Base-by-base conservation (phyloP, 2,797 vertebrate genomes). In the Ceryle rudis region DNA sequence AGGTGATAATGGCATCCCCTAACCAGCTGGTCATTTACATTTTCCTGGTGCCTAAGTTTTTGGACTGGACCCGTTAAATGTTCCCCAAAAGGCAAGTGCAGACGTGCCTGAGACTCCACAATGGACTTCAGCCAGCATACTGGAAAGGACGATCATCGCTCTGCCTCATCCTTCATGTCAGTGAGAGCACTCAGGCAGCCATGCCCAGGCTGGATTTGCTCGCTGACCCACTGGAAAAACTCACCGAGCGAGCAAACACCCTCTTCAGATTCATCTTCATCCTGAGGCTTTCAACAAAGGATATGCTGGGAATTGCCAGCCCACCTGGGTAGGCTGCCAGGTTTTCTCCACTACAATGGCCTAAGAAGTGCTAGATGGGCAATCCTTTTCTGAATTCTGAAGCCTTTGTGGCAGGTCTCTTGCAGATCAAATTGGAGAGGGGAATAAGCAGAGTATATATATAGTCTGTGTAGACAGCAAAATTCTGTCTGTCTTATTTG, bases 361-460 rank as follows among this genome's bases (percentile, higher is more conserved):
- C 41, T 49, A n/a, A 8, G 35, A 19, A 47, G 70, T 8, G 31
- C 22, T 4, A 72, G 58, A 18, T 9, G 44, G n/a, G 49, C 16
- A 41, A 9, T 15, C 31, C 39, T 72, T 29, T 26, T 18, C 42
- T 21, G 39, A 89, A 92, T 26, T 18, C 42, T 21, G 39, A 89
- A 92, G 71, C 20, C 47, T 60, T 77, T 89, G 52, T 55, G 80
- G 25, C 37, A 33, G 10, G 17, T 62, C 22, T 89, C 81, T 15
- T 5, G 5, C 62, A 79, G 67, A 54, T 77, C 58, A 61, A 51
- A 31, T 0, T 2, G 4, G 69, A 89, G 29, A 33, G 8, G 15
- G 19, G 15, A 33, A 13, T 54, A 74, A 71, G 41, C 0, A 0
- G 16, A 7, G 44, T n/a, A n/a, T n/a, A n/a, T 37, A 37, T 21